phyloP scores from a whole-genome alignment of 1,140 invertebrate species.

The Piezodorus guildinii region DNA sequence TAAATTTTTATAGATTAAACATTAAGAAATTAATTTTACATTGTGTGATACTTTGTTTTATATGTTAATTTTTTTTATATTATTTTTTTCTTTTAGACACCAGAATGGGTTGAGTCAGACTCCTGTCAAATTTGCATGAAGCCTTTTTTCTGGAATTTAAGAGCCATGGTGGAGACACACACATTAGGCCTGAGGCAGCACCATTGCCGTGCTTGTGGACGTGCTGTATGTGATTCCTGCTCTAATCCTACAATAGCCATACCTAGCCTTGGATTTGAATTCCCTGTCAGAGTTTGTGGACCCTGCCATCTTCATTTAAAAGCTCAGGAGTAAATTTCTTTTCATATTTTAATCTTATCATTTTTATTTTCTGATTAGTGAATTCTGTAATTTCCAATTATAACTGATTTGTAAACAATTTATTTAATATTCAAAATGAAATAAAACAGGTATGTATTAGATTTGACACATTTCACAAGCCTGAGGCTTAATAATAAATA shows the following conservation, averaged over 20 bases:
- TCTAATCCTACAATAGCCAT: conserved; percentile 77
- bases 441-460: no score
- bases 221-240: conserved; percentile 86
- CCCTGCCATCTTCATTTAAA: conserved; percentile 73
- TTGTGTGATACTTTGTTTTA: no score
- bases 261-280: conserved; percentile 95
- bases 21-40: background rate
- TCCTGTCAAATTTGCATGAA: conserved; percentile 82
- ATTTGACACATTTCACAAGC: no score
- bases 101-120: conserved; percentile 87
- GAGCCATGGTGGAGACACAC: conserved; percentile 94
- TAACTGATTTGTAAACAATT: no score
- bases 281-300: conserved; percentile 90
- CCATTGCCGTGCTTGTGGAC: conserved; percentile 81
- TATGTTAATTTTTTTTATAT: no score
- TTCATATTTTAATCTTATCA: background rate
- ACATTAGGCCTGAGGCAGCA: conserved; percentile 83
- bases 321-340: conserved; percentile 64
- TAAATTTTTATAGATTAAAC: background rate
- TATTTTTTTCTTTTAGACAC: conserved; percentile 48
- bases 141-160: conserved; percentile 98
- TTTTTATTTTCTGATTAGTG: no score
- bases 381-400: no score
- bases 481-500: no score
- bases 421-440: no score